phyloP scores from a whole-genome alignment of 2,888 invertebrate genomes.

The Diaprepes abbreviatus region DNA sequence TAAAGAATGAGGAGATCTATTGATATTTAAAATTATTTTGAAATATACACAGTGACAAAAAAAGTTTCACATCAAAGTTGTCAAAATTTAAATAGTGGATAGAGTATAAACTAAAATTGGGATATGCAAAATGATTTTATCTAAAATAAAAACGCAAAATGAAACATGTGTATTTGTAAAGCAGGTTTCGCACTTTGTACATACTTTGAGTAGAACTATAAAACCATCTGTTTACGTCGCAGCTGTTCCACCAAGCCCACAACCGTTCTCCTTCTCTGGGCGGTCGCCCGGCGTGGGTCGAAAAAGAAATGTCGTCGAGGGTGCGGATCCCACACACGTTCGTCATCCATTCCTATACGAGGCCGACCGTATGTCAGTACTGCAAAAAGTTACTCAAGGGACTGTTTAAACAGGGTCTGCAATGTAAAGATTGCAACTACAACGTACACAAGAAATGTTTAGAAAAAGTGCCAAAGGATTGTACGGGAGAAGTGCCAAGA shows the following conservation, averaged over 20 bases:
- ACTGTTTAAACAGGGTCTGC: slow-evolving; percentile 95
- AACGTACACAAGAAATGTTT: slow-evolving; percentile 96
- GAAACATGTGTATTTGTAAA: no score
- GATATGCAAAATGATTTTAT: no score
- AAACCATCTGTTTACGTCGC: background rate
- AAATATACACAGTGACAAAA: no score
- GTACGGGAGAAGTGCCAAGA: slow-evolving; percentile 82
- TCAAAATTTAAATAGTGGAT: no score
- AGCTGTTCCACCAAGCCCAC: slow-evolving; percentile 62
- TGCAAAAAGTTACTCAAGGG: slow-evolving; percentile 97
- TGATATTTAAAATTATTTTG: no score
- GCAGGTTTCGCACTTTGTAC: no score
- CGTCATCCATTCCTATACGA: slow-evolving; percentile 95
- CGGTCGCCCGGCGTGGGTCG: slow-evolving; percentile 79
- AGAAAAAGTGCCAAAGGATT: slow-evolving; percentile 91
- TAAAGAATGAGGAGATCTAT: no score
- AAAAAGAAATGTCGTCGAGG: slow-evolving; percentile 74
- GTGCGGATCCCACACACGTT: slow-evolving; percentile 95
- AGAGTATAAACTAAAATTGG: no score
- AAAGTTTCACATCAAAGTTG: no score
- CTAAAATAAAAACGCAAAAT: no score
- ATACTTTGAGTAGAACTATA: no score
- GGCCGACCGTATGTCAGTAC: slow-evolving; percentile 95
- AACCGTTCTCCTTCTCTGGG: slow-evolving; percentile 80
- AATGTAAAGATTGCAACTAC: slow-evolving; percentile 97